Conservation (phyloP, 2,797 vertebrate genomes). For the Lemur catta region DNA sequence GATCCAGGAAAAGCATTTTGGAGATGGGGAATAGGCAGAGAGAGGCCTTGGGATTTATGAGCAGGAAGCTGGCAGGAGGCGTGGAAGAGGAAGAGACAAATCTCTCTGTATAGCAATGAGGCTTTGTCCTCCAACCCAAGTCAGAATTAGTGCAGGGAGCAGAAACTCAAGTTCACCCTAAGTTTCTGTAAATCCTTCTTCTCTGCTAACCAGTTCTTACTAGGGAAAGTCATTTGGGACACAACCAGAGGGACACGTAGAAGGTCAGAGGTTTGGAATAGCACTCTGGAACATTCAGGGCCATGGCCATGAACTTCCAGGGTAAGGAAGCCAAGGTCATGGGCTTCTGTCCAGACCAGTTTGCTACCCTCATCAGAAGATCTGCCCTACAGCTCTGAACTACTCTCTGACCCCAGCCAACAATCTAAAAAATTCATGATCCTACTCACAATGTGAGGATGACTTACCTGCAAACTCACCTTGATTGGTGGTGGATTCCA, state of each 20-base stretch:
- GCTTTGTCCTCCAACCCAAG: neutral
- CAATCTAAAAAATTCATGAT: conserved; percentile 65
- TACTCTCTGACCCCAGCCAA: conserved; percentile 24
- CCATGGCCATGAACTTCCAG: neutral
- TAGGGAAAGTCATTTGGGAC: neutral
- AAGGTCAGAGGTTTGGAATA: neutral
- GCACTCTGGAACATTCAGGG: neutral
- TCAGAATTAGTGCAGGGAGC: neutral
- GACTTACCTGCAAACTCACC: conserved; percentile 11
- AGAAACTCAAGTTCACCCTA: conserved; percentile 14
- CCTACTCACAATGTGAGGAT: neutral
- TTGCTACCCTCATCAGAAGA: conserved; percentile 19
- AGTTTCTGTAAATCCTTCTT: neutral
- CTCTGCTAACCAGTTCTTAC: conserved; percentile 8
- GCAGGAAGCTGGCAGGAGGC: neutral
- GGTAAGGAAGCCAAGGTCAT: conserved; percentile 36
- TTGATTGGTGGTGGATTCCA: neutral
- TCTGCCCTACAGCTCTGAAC: conserved; percentile 30
- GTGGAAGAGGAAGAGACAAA: neutral
- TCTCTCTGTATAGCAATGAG: neutral
- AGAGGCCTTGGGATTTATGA: neutral
- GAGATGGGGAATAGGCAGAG: neutral
- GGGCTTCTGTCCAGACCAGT: conserved; percentile 45
- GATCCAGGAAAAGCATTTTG: neutral
- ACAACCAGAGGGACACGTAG: neutral